A percentile compares a stretch with the other conserved stretches of the same genome.
Conservation (phyloP, 2,113 vertebrate species). For the Aix galericulata region DNA sequence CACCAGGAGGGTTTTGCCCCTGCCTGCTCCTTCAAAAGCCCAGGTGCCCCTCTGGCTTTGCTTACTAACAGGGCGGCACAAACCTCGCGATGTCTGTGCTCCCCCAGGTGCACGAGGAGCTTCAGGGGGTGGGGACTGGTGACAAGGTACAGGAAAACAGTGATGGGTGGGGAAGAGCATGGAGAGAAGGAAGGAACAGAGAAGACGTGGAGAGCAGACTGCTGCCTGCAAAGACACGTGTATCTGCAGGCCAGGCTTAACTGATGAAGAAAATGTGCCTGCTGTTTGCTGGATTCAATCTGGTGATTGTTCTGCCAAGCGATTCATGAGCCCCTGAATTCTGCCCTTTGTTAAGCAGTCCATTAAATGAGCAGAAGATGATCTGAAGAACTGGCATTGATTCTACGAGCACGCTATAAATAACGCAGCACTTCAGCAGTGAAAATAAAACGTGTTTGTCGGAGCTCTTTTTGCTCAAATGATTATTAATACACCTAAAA, state of each 20-base stretch:
- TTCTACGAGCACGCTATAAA: neutral
- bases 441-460: neutral
- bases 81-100: neutral
- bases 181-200: neutral
- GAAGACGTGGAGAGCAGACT: neutral
- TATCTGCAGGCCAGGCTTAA: neutral
- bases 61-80: neutral
- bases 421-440: neutral
- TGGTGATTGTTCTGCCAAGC: neutral
- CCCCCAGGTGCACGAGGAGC: neutral
- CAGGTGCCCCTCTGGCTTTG: neutral
- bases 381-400: neutral
- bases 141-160: neutral
- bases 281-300: neutral
- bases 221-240: accelerated
- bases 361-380: neutral
- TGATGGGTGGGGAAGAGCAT: neutral
- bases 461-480: neutral
- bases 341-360: neutral
- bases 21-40: neutral
- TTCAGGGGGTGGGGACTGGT: neutral
- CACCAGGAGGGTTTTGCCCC: accelerated
- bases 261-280: neutral
- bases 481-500: neutral
- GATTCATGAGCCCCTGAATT: neutral